phyloP scores from a whole-genome alignment of 2,888 invertebrate genomes.

The Microchrysa polita region DNA sequence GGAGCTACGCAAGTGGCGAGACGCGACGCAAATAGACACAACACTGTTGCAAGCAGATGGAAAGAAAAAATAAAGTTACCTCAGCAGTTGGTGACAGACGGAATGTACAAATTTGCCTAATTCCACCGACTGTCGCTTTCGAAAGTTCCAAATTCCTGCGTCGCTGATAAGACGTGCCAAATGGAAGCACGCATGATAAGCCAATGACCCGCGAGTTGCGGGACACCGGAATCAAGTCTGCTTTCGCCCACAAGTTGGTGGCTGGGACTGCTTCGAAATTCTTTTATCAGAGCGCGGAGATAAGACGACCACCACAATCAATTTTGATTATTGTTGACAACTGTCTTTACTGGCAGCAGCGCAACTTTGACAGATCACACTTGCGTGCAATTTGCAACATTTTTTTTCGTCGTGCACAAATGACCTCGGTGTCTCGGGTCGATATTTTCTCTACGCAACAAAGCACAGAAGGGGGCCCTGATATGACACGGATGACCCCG shows the following conservation, averaged over 20 bases:
- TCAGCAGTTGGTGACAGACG: not conserved
- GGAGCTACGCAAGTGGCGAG: not conserved
- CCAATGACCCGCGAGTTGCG: not conserved
- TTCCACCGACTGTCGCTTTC: no score
- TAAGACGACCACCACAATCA: no score
- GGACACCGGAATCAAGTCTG: not conserved
- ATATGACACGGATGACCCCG: not conserved
- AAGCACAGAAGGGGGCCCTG: not conserved
- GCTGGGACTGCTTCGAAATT: no score
- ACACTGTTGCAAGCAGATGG: not conserved
- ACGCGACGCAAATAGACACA: not conserved
- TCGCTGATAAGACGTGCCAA: not conserved
- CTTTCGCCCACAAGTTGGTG: no score
- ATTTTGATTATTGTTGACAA: no score
- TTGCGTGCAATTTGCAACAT: not conserved
- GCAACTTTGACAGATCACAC: conserved; percentile 18
- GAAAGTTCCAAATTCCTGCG: no score
- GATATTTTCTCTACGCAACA: conserved; percentile 36
- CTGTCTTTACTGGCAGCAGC: not conserved
- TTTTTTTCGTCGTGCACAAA: not conserved
- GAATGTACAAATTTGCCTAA: no score
- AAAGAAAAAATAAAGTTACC: conserved; percentile 23
- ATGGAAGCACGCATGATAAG: not conserved
- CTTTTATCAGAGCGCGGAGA: no score
- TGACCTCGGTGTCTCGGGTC: conserved; percentile 42